Evolutionary conservation across 2,888 invertebrate species (phyloP).

Genomic region (Salpingus planirostris): DNA sequence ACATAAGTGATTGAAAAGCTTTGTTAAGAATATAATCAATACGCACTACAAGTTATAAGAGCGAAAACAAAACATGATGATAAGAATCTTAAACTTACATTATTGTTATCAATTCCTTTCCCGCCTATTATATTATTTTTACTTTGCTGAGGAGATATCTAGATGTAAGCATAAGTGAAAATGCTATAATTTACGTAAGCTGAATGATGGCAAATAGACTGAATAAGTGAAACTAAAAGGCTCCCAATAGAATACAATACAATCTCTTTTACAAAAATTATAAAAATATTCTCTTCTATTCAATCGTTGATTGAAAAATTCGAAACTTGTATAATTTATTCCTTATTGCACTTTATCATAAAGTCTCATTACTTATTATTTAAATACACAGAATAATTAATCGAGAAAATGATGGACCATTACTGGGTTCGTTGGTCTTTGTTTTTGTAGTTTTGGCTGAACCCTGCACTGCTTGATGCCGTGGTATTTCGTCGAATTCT

Average conservation of each 20-base stretch:
- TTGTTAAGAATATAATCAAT: too few species aligned
- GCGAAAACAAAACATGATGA: too few species aligned
- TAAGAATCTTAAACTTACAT: too few species aligned
- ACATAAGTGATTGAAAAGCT: too few species aligned
- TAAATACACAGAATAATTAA: slow-evolving; percentile 6
- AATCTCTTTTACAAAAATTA: background rate
- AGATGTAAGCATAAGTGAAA: too few species aligned
- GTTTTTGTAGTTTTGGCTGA: too few species aligned
- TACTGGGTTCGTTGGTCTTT: slow-evolving; percentile 25
- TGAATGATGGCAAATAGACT: too few species aligned
- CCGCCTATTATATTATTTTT: too few species aligned
- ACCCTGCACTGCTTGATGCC: slow-evolving; percentile 24
- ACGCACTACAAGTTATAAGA: too few species aligned
- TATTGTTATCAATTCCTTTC: too few species aligned
- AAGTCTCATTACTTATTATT: slow-evolving; percentile 12
- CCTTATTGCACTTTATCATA: slow-evolving; percentile 11
- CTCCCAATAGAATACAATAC: background rate
- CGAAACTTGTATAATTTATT: slow-evolving; percentile 3
- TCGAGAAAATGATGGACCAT: slow-evolving; percentile 36
- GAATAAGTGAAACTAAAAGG: background rate
- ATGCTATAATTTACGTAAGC: too few species aligned
- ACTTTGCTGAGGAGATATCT: too few species aligned
- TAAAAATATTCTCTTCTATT: background rate
- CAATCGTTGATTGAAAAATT: slow-evolving; percentile 13
- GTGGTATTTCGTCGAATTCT: slow-evolving; percentile 20